phyloP scores from a whole-genome alignment of 2,113 vertebrate genomes.

The Cynoglossus semilaevis region DNA sequence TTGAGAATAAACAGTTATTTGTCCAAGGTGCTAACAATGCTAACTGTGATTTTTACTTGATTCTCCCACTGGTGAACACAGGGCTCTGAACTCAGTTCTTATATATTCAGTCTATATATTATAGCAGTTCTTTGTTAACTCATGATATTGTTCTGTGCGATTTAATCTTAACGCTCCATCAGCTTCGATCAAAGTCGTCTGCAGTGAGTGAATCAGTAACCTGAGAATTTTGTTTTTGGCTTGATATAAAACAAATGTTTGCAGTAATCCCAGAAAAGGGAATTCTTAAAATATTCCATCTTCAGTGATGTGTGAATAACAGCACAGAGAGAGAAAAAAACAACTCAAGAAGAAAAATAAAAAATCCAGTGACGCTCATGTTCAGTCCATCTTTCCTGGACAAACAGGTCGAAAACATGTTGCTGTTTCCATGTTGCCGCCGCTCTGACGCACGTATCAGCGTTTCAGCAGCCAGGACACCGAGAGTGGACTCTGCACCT shows the following conservation, averaged over 20 bases:
- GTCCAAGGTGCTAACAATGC: too few relatives aligned
- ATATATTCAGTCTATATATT: too few relatives aligned
- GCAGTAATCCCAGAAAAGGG: background rate
- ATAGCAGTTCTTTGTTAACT: too few relatives aligned
- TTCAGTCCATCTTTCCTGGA: background rate
- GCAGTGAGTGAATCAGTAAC: constrained; percentile 28
- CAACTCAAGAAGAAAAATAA: background rate
- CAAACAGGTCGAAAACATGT: constrained; percentile 1
- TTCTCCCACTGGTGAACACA: too few relatives aligned
- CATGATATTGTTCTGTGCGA: too few relatives aligned
- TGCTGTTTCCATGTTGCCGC: constrained; percentile 28
- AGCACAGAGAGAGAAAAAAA: background rate
- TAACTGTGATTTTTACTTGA: too few relatives aligned
- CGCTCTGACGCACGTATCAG: constrained; percentile 40
- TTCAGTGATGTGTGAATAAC: constrained; percentile 6
- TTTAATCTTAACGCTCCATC: too few relatives aligned
- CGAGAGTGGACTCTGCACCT: constrained; percentile 63
- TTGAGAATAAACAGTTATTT: too few relatives aligned
- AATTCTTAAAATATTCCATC: background rate
- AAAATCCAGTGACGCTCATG: background rate
- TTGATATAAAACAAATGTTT: constrained; percentile 5
- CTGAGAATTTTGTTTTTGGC: background rate
- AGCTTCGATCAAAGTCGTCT: too few relatives aligned
- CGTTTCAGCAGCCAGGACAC: constrained; percentile 61
- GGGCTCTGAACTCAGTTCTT: too few relatives aligned